A percentile compares a stretch with the other conserved stretches of the same genome.
Conservation (phyloP, 2,888 invertebrate species). For the Drosophila diplacantha region DNA sequence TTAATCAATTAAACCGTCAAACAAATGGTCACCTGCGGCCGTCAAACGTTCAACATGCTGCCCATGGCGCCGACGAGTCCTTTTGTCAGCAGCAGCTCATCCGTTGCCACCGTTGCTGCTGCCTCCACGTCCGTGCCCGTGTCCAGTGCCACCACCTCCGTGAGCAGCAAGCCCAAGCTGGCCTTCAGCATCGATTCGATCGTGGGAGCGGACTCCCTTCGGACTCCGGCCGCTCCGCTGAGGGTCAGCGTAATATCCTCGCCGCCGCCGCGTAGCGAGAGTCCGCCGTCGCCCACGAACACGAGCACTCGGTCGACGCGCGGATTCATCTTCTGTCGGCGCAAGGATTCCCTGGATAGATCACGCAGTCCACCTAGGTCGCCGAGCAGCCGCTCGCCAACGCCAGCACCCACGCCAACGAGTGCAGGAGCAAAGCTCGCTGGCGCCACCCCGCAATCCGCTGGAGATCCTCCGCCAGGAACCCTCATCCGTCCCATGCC, state of each 20-base stretch:
- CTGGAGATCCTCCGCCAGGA: slow-evolving; percentile 51
- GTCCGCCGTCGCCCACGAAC: slow-evolving; percentile 54
- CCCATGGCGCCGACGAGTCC: slow-evolving; percentile 88
- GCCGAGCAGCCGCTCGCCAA: slow-evolving; percentile 48
- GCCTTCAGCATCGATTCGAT: slow-evolving; percentile 97
- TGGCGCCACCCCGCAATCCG: slow-evolving; percentile 12
- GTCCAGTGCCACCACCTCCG: slow-evolving; percentile 29
- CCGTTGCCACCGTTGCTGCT: slow-evolving; percentile 44
- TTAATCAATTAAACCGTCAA: slow-evolving; percentile 51
- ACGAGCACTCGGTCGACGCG: slow-evolving; percentile 55
- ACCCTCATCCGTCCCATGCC: slow-evolving; percentile 77
- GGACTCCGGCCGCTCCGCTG: slow-evolving; percentile 30
- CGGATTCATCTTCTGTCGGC: slow-evolving; percentile 69
- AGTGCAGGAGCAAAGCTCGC: slow-evolving; percentile 24
- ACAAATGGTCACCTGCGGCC: slow-evolving; percentile 78
- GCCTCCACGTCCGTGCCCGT: slow-evolving; percentile 57
- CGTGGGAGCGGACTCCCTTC: slow-evolving; percentile 80
- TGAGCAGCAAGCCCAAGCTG: slow-evolving; percentile 89
- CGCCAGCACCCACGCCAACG: slow-evolving; percentile 45
- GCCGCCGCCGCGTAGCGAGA: slow-evolving; percentile 64
- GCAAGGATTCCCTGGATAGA: slow-evolving; percentile 64
- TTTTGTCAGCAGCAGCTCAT: slow-evolving; percentile 62
- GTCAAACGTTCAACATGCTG: slow-evolving; percentile 84
- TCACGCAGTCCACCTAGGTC: slow-evolving; percentile 60
- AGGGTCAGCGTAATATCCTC: slow-evolving; percentile 63